Conservation (phyloP, 2,888 invertebrate genomes). For the Odontothrips loti region DNA sequence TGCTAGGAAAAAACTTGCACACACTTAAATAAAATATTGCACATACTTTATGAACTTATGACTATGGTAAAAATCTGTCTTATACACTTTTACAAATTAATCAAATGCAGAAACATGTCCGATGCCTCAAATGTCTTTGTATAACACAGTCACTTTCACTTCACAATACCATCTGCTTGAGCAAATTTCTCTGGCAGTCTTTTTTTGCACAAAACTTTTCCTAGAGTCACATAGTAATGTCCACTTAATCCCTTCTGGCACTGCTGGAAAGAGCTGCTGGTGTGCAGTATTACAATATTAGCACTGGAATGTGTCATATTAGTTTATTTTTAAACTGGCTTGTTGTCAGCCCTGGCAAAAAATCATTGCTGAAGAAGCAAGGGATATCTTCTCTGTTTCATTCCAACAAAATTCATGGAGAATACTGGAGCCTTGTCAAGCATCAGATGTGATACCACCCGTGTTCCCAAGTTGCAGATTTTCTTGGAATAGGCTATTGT, state of each 20-base stretch:
- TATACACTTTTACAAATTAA: neutral
- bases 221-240: neutral
- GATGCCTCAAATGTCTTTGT: neutral
- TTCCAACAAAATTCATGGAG: too few species aligned
- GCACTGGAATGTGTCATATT: neutral
- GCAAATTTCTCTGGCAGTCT: neutral
- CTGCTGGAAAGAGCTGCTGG: neutral
- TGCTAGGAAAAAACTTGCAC: neutral
- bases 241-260: neutral
- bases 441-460: neutral
- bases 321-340: neutral
- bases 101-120: neutral
- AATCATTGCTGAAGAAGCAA: too few species aligned
- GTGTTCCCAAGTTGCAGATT: constrained; percentile 38
- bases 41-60: neutral
- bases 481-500: constrained; percentile 41
- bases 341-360: too few species aligned
- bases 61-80: neutral
- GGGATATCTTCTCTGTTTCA: too few species aligned
- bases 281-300: neutral
- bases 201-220: neutral
- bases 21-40: constrained; percentile 6
- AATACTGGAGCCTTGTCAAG: neutral
- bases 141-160: neutral
- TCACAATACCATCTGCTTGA: neutral